Evolutionary conservation across 92 coral and sea anemone genomes (phyloP).

Genomic region (Porites lobata): DNA sequence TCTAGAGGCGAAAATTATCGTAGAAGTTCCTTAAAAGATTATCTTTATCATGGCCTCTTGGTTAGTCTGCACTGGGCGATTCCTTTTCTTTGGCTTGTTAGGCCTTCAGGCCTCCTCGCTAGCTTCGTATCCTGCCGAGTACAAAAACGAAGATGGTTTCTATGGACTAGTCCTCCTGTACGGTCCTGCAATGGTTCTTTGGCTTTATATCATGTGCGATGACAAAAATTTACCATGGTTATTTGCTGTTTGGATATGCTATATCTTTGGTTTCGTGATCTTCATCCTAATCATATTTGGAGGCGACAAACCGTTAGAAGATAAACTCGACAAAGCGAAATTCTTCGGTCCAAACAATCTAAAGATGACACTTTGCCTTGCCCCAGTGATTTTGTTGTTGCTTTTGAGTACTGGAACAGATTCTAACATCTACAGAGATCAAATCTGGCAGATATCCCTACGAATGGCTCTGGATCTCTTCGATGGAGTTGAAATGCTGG

Average conservation of each 20-base stretch:
- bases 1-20: too few species aligned
- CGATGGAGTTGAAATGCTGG: constrained; percentile 72
- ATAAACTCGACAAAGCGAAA: too few species aligned
- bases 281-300: too few species aligned
- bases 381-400: constrained; percentile 66
- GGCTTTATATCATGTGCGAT: constrained; percentile 15
- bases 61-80: constrained; percentile 19
- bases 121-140: constrained; percentile 44
- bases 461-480: constrained; percentile 65
- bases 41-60: constrained; percentile 4
- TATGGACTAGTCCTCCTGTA: constrained; percentile 28
- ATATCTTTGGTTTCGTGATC: too few species aligned
- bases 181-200: constrained; percentile 18
- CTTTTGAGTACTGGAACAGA: not conserved
- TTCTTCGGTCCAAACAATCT: constrained; percentile 73
- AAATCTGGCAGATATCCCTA: constrained; percentile 40
- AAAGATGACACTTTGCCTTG: constrained; percentile 68
- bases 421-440: constrained; percentile 32
- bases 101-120: constrained; percentile 28
- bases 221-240: not conserved
- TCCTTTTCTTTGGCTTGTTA: constrained; percentile 22
- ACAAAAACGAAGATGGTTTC: constrained; percentile 31
- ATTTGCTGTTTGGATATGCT: too few species aligned
- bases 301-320: too few species aligned
- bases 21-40: too few species aligned